Conservation (phyloP, 2,797 vertebrate species). For the Podarcis siculus region DNA sequence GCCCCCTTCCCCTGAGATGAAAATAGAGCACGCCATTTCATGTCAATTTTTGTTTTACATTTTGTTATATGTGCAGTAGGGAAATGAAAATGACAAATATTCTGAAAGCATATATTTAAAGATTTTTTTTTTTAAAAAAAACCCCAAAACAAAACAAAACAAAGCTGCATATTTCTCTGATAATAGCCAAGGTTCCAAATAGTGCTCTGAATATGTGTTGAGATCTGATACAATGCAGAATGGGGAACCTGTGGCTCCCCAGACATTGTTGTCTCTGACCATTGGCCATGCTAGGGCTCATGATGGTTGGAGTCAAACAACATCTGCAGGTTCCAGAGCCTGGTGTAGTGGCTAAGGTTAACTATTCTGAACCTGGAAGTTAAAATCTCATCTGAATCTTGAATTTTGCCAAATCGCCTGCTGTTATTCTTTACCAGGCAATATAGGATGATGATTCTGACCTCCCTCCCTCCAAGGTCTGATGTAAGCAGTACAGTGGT, state of each 20-base stretch:
- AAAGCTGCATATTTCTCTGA: background rate
- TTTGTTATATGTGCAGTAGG: background rate
- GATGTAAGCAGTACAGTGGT: background rate
- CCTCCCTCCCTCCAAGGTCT: too few relatives aligned
- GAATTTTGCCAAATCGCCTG: too few relatives aligned
- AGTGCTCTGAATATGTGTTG: background rate
- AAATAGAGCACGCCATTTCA: background rate
- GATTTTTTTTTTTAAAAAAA: background rate
- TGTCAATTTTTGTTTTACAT: background rate
- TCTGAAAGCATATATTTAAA: background rate
- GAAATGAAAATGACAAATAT: background rate
- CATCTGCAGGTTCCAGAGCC: background rate
- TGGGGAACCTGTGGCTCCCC: too few relatives aligned
- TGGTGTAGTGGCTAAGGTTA: background rate
- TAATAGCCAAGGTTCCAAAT: too few relatives aligned
- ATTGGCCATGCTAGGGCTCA: too few relatives aligned
- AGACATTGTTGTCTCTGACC: too few relatives aligned
- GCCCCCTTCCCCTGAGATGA: background rate
- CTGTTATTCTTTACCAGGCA: background rate
- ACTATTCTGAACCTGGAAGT: background rate
- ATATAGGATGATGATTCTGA: background rate
- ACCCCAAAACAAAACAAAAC: too few relatives aligned
- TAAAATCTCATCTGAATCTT: background rate
- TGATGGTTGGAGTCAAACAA: too few relatives aligned
- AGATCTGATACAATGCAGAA: background rate